Evolutionary conservation across 2,888 invertebrate species (phyloP), one percentile per base, ranked within the genome.

Genomic region (Macaria liturata): DNA sequence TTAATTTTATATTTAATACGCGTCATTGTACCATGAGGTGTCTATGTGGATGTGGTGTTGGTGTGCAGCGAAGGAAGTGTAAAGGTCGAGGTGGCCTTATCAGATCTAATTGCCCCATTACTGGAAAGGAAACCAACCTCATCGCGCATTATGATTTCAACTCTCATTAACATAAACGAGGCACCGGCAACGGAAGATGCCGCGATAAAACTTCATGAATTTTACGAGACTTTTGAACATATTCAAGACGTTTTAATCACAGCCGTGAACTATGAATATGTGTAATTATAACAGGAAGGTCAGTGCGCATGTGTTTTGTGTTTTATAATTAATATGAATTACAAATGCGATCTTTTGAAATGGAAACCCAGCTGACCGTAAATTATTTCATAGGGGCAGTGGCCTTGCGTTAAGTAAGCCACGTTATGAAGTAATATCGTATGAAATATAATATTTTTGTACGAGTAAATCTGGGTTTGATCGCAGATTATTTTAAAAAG

Each of bases 251-350:
- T 83, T 88, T 86, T 88, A 89, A 88, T 86, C 84, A 86, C 80
- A 86, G 82, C 88, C 88, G 90, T 91, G 91, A 91, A 91, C 91
- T 91, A 90, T 91, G 91, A 84, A 84, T 6, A 82, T 83, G 70
- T 76, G 77, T 84, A 87, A 91, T 91, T 91, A 91, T 83, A 86
- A 78, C 82, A 78, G 86, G 86, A 88, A 91, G 91, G 91, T 91
- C 91, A 91, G 84, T 89, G 86, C 85, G 88, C 87, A 89, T 83
- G 75, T 72, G 79, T 53, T 79, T 75, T 83, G 79, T 52, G 80
- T 75, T 83, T 79, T 82, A 81, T 88, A 86, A 86, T 88, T 84
- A 84, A 84, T 86, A 84, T 84, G 82, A 87, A 87, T 87, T 88
- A 84, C 81, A 82, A 87, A 84, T 81, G 80, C 74, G 80, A 70